phyloP scores from a whole-genome alignment of 1,140 invertebrate species.

The Holotrichia oblita region DNA sequence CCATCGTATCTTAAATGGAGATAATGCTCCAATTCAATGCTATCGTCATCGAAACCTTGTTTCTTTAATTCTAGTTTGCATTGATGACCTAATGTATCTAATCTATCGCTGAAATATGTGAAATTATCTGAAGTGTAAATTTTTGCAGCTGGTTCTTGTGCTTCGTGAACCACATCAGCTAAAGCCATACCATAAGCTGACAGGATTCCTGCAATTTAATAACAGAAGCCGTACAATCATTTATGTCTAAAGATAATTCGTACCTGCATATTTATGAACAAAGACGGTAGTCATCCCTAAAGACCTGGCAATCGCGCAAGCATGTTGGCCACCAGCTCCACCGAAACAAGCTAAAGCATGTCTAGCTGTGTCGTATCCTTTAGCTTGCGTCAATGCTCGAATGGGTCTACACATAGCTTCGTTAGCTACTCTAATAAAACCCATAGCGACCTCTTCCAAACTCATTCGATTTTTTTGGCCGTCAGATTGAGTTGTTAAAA shows the following conservation, averaged over 20 bases:
- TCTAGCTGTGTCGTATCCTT: constrained; percentile 92
- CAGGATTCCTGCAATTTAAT: constrained; percentile 74
- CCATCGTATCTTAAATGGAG: constrained; percentile 92
- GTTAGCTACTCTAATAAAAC: constrained; percentile 97
- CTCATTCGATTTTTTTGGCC: constrained; percentile 68
- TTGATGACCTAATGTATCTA: constrained; percentile 70
- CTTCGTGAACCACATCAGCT: constrained; percentile 96
- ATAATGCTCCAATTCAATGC: constrained; percentile 79
- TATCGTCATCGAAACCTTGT: constrained; percentile 77
- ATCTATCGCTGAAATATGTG: constrained; percentile 71
- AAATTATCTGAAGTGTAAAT: constrained; percentile 74
- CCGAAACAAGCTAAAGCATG: constrained; percentile 98
- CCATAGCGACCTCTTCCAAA: constrained; percentile 93
- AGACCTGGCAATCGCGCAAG: constrained; percentile 92
- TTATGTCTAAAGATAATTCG: too few species aligned
- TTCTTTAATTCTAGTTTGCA: constrained; percentile 73
- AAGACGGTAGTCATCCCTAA: constrained; percentile 89
- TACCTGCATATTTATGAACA: constrained; percentile 92
- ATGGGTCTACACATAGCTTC: constrained; percentile 99
- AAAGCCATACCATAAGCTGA: constrained; percentile 98
- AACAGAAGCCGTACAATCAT: not conserved
- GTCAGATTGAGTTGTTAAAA: constrained; percentile 61
- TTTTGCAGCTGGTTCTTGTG: constrained; percentile 86
- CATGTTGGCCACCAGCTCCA: constrained; percentile 98
- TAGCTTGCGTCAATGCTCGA: constrained; percentile 78